These are phyloP conservation scores for Quadriops clusia DNA, from an alignment of 2,888 invertebrate genomes.

Conservation along the genomic window DNA sequence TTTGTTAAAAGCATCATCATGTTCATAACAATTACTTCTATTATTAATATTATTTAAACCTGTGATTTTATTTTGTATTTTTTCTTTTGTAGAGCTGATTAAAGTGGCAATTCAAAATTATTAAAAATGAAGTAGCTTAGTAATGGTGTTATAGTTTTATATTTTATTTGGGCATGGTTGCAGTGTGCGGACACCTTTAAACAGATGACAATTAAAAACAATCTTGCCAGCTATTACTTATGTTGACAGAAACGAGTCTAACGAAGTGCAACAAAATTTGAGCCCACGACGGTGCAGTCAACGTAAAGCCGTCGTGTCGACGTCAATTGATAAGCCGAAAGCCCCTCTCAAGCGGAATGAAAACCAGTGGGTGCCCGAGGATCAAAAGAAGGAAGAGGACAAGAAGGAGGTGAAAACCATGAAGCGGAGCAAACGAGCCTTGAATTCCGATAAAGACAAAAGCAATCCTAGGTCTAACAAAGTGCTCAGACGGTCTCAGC, in stretches of 20 bases:
- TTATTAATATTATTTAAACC: too few species aligned
- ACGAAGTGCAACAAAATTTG: slow-evolving; percentile 20
- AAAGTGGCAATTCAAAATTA: background rate
- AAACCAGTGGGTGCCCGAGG: slow-evolving; percentile 22
- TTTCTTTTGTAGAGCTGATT: background rate
- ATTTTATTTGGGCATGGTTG: slow-evolving; percentile 20
- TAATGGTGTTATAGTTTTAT: slow-evolving; percentile 3
- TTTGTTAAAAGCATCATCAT: too few species aligned
- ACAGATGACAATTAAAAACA: slow-evolving; percentile 22
- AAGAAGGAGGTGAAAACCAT: slow-evolving; percentile 19
- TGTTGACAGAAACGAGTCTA: slow-evolving; percentile 19
- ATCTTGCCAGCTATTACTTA: slow-evolving; percentile 23
- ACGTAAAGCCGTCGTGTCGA: slow-evolving; percentile 19
- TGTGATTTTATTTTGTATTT: too few species aligned
- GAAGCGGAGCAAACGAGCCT: slow-evolving; percentile 30
- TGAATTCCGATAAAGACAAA: slow-evolving; percentile 31
- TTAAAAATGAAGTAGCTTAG: slow-evolving; percentile 2
- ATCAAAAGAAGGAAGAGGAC: slow-evolving; percentile 17
- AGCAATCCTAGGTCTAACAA: slow-evolving; percentile 31
- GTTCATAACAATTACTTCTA: too few species aligned
- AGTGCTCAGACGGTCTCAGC: slow-evolving; percentile 26
- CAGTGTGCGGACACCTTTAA: slow-evolving; percentile 24
- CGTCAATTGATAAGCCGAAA: slow-evolving; percentile 16
- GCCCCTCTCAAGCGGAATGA: slow-evolving; percentile 23
- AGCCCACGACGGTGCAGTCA: slow-evolving; percentile 24